phyloP scores from a whole-genome alignment of 2,888 invertebrate genomes.

The Cylindroiulus punctatus region DNA sequence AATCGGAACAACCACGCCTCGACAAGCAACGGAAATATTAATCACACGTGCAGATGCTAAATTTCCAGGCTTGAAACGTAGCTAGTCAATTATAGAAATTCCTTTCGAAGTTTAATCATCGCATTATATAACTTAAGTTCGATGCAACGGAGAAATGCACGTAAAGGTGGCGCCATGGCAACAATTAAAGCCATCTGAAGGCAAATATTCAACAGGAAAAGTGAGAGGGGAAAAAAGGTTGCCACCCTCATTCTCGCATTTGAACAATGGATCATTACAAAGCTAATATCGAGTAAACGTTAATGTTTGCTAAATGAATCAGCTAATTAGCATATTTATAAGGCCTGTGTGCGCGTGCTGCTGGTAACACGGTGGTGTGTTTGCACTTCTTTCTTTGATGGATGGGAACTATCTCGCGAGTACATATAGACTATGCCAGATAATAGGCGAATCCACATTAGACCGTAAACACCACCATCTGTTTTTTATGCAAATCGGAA shows the following conservation, averaged over 20 bases:
- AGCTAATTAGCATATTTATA: conserved; percentile 36
- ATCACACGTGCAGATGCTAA: no score
- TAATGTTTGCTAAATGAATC: conserved; percentile 27
- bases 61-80: no score
- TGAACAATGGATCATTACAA: conserved; percentile 39
- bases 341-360: background rate
- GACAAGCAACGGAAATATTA: no score
- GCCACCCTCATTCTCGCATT: conserved; percentile 22
- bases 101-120: background rate
- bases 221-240: background rate
- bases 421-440: background rate
- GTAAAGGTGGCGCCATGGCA: background rate
- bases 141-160: background rate
- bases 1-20: no score
- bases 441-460: background rate
- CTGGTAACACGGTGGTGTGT: conserved; percentile 2
- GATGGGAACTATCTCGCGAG: background rate
- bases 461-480: conserved; percentile 33
- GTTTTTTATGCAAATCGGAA: conserved; percentile 39
- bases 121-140: background rate
- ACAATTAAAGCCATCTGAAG: background rate
- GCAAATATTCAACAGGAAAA: background rate
- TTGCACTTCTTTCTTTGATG: conserved; percentile 24
- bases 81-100: no score
- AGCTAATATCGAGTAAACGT: conserved; percentile 35